These are phyloP conservation scores for Synergus itoensis DNA, from an alignment of 2,888 invertebrate species.

Conservation along the genomic window DNA sequence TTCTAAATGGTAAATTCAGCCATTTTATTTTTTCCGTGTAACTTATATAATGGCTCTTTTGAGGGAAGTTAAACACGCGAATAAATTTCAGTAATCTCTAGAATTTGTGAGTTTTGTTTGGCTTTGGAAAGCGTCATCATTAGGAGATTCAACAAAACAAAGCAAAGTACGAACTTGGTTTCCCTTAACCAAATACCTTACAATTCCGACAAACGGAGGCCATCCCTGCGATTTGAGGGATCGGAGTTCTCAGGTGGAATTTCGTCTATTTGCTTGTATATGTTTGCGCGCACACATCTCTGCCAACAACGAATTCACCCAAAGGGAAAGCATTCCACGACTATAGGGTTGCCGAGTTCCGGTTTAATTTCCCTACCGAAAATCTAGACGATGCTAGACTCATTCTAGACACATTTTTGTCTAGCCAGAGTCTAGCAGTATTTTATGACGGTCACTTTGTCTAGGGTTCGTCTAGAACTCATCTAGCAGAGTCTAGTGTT, in stretches of 20 bases:
- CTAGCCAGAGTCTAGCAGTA: no score
- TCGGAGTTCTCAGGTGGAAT: slow-evolving; percentile 8
- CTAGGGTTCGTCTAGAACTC: no score
- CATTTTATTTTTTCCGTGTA: no score
- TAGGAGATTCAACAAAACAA: neutral
- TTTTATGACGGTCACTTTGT: no score
- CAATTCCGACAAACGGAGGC: neutral
- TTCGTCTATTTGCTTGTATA: neutral
- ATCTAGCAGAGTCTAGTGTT: no score
- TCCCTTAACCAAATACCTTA: neutral
- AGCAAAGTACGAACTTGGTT: neutral
- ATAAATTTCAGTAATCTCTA: neutral
- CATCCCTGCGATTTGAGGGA: neutral
- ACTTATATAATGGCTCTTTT: no score
- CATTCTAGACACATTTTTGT: no score
- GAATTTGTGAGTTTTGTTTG: neutral
- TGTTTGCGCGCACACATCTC: neutral
- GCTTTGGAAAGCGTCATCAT: slow-evolving; percentile 7
- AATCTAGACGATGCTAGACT: no score
- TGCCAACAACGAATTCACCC: neutral
- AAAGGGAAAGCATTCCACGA: neutral
- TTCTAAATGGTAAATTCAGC: no score
- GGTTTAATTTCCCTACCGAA: slow-evolving; percentile 15
- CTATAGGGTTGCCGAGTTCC: neutral
- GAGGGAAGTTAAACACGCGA: neutral